These are phyloP conservation scores for Lagorchestes hirsutus DNA, from an alignment of 2,797 vertebrate genomes.

Conservation along the genomic window DNA sequence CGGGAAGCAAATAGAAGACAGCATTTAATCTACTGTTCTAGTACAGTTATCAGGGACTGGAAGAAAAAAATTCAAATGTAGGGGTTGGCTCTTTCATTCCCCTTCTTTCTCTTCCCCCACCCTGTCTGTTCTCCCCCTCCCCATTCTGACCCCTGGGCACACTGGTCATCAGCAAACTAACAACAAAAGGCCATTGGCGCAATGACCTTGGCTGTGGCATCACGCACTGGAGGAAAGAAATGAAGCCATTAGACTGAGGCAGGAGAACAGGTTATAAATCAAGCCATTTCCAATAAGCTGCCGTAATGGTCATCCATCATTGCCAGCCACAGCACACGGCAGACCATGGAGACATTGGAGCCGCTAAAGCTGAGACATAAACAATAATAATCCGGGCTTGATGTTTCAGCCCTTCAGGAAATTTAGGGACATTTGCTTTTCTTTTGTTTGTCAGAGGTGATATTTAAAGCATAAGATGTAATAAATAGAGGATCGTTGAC, in stretches of 20 bases:
- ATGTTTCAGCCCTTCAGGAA: constrained; percentile 92
- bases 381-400: constrained; percentile 95
- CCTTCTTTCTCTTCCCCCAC: neutral
- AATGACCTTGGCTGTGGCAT: constrained; percentile 99
- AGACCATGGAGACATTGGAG: constrained; percentile 93
- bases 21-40: constrained; percentile 93
- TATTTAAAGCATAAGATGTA: constrained; percentile 90
- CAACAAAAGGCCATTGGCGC: constrained; percentile 97
- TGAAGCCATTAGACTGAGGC: constrained; percentile 99
- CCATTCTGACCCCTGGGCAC: constrained; percentile 86
- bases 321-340: constrained; percentile 89
- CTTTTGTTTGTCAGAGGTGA: constrained; percentile 93
- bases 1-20: constrained; percentile 90
- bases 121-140: constrained; percentile 63
- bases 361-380: constrained; percentile 94
- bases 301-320: constrained; percentile 99
- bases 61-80: constrained; percentile 86
- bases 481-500: constrained; percentile 88
- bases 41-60: constrained; percentile 87
- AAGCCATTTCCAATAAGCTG: constrained; percentile 99
- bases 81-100: constrained; percentile 82
- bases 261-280: constrained; percentile 98
- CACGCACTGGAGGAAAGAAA: constrained; percentile 99
- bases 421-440: constrained; percentile 92
- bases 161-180: constrained; percentile 96